A percentile compares a stretch with the other conserved stretches of the same genome.
Conservation (phyloP, 2,113 vertebrate species). For the Natator depressus region DNA sequence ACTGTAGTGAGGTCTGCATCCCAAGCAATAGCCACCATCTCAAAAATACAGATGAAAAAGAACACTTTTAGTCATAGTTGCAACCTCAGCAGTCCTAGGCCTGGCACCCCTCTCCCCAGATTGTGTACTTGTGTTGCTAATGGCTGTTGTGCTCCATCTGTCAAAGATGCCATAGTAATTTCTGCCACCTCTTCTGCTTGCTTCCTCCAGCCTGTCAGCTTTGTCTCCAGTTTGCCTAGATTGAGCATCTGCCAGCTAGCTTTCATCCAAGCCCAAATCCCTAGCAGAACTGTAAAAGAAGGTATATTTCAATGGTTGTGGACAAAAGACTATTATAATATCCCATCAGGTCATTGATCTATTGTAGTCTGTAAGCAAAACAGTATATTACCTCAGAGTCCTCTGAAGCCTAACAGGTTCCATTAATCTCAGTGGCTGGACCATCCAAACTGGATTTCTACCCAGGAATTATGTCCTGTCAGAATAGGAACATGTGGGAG, state of each 20-base stretch:
- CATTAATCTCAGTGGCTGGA: background rate
- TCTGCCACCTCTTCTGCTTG: background rate
- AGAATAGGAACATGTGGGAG: background rate
- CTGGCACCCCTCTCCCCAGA: no score
- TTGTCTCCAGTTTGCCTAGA: no score
- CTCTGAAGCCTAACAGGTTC: background rate
- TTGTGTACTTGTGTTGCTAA: no score
- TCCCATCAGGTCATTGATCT: background rate
- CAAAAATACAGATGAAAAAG: background rate
- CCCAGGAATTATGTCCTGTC: background rate
- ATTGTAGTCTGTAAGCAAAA: background rate
- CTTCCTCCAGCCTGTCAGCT: no score
- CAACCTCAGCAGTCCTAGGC: background rate
- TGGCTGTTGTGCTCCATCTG: no score
- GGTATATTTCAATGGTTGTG: background rate
- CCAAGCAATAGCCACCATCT: background rate
- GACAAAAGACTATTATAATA: background rate
- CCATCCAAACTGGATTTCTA: background rate
- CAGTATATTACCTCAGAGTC: background rate
- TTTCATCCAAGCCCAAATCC: background rate
- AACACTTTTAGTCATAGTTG: background rate
- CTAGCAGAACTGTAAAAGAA: background rate
- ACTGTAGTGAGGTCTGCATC: slow-evolving; percentile 10
- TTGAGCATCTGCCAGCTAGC: no score
- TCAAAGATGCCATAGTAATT: no score